Conservation (phyloP, 2,113 vertebrate genomes). For the Entomyzon cyanotis region DNA sequence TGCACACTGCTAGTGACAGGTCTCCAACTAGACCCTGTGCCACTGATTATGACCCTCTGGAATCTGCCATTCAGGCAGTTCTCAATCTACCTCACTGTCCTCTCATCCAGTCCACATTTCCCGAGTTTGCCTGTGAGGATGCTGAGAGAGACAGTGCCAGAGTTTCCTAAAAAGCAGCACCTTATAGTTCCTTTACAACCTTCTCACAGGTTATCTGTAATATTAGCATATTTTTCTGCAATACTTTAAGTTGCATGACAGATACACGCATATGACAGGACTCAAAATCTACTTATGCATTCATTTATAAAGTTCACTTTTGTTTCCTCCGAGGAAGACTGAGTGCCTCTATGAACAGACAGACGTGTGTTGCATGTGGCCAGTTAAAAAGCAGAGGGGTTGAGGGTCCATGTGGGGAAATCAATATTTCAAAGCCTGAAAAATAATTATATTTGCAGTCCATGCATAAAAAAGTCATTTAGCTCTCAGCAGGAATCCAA, state of each 20-base stretch:
- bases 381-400: neutral
- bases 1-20: neutral
- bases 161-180: neutral
- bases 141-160: neutral
- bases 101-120: neutral
- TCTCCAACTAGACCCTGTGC: neutral
- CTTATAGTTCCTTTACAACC: neutral
- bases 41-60: neutral
- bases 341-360: neutral
- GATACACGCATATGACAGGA: neutral
- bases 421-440: constrained; percentile 5
- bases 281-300: neutral
- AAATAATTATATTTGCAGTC: constrained; percentile 38
- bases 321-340: neutral
- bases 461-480: constrained; percentile 39
- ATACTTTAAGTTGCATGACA: neutral
- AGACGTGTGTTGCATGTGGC: neutral
- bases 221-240: neutral
- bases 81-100: neutral
- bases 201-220: neutral
- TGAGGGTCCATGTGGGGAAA: neutral
- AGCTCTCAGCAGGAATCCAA: constrained; percentile 20
- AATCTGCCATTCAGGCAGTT: neutral
- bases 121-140: neutral
- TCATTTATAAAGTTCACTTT: neutral